Evolutionary conservation across 2,113 vertebrate genomes (phyloP).

Genomic region (Nanorana parkeri): DNA sequence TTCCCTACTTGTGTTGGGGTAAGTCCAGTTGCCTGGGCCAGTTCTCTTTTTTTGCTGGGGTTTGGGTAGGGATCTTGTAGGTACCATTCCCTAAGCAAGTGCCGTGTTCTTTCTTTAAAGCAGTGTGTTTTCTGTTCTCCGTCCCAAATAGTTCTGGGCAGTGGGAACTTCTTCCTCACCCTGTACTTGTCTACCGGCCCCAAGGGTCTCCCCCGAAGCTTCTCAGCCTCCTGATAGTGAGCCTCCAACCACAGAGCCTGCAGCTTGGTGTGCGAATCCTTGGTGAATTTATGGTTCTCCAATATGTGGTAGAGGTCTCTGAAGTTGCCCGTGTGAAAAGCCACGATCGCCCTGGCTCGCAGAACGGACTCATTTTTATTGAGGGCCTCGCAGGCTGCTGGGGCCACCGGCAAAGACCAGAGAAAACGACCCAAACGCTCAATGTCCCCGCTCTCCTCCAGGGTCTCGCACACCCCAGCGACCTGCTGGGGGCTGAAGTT

Average conservation of each 20-base stretch:
- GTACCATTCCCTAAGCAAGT: constrained; percentile 98
- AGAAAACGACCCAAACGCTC: constrained; percentile 98
- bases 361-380: constrained; percentile 98
- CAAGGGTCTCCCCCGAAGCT: constrained; percentile 94
- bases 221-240: constrained; percentile 99
- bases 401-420: constrained; percentile 97
- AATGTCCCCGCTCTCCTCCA: constrained; percentile 98
- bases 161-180: constrained; percentile 98
- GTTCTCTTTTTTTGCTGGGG: constrained; percentile 97
- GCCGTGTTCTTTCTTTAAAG: constrained; percentile 98
- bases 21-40: constrained; percentile 98
- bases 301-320: constrained; percentile 98
- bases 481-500: constrained; percentile 99
- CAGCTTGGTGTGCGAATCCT: constrained; percentile 96
- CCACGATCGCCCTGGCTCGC: constrained; percentile 93
- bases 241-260: constrained; percentile 98
- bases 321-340: constrained; percentile 97
- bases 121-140: constrained; percentile 99
- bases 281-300: constrained; percentile 99
- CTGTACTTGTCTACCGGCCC: constrained; percentile 99
- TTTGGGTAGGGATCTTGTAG: constrained; percentile 98
- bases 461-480: constrained; percentile 98
- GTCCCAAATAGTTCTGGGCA: constrained; percentile 98
- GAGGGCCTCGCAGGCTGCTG: constrained; percentile 96
- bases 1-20: constrained; percentile 99